Evolutionary conservation across 2,888 invertebrate species (phyloP).

Genomic region (Rotaria sp.): DNA sequence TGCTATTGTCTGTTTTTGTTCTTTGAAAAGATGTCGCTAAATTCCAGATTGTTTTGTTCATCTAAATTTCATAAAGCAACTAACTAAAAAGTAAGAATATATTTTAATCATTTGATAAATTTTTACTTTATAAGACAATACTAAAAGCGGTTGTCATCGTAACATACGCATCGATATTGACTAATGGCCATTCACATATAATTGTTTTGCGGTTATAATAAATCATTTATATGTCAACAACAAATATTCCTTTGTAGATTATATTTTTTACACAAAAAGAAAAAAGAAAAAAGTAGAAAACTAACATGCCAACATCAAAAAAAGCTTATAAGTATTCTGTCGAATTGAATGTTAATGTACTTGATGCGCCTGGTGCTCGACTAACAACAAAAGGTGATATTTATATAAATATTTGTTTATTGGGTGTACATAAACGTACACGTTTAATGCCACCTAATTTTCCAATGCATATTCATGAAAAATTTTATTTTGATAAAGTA

Average conservation of each 20-base stretch:
- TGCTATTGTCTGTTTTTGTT: background rate
- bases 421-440: background rate
- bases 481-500: background rate
- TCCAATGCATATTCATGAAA: background rate
- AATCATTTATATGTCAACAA: background rate
- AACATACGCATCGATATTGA: background rate
- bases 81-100: background rate
- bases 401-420: conserved; percentile 10
- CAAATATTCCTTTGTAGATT: background rate
- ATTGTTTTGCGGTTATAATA: background rate
- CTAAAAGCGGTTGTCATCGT: background rate
- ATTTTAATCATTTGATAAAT: background rate
- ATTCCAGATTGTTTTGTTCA: background rate
- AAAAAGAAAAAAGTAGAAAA: too few relatives aligned
- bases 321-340: background rate
- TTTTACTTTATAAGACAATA: background rate
- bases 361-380: conserved; percentile 5
- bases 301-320: background rate
- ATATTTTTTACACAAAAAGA: background rate
- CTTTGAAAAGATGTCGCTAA: background rate
- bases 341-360: background rate
- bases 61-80: background rate
- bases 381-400: conserved; percentile 5
- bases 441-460: background rate
- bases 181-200: background rate